phyloP scores from a whole-genome alignment of 2,888 invertebrate genomes.

The Coremacera marginata region DNA sequence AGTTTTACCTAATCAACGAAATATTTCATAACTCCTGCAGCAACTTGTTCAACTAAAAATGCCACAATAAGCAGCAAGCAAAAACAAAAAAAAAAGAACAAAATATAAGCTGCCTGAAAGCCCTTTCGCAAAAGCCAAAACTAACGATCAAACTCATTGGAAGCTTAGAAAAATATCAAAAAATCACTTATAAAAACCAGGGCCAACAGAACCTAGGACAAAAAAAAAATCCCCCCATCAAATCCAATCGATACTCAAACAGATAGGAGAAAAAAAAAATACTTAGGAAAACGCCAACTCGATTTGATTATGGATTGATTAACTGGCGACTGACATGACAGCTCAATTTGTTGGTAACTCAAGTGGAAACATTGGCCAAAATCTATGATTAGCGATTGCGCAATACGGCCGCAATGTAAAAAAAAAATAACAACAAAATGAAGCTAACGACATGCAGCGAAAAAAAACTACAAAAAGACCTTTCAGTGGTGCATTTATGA shows the following conservation, averaged over 20 bases:
- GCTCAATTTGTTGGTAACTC: constrained; percentile 60
- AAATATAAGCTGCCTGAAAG: constrained; percentile 7
- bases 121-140: constrained; percentile 6
- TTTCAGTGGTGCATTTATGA: constrained; percentile 23
- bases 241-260: constrained; percentile 3
- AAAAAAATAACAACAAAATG: background rate
- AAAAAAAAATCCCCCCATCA: constrained; percentile 5
- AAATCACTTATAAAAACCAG: constrained; percentile 61
- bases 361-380: constrained; percentile 42
- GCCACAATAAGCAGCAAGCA: background rate
- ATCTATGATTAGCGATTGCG: constrained; percentile 59
- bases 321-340: constrained; percentile 67
- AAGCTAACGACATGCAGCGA: background rate
- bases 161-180: constrained; percentile 17
- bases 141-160: constrained; percentile 2
- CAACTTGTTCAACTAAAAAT: constrained; percentile 34
- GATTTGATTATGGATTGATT: constrained; percentile 61
- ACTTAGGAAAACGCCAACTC: constrained; percentile 37
- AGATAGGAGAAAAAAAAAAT: constrained; percentile 21
- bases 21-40: constrained; percentile 39
- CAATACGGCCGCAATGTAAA: constrained; percentile 41
- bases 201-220: constrained; percentile 34
- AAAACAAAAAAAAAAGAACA: background rate
- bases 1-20: constrained; percentile 26
- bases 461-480: background rate